These are phyloP conservation scores for Apocheima hispidaria DNA, from an alignment of 2,888 invertebrate genomes.

Conservation along the genomic window DNA sequence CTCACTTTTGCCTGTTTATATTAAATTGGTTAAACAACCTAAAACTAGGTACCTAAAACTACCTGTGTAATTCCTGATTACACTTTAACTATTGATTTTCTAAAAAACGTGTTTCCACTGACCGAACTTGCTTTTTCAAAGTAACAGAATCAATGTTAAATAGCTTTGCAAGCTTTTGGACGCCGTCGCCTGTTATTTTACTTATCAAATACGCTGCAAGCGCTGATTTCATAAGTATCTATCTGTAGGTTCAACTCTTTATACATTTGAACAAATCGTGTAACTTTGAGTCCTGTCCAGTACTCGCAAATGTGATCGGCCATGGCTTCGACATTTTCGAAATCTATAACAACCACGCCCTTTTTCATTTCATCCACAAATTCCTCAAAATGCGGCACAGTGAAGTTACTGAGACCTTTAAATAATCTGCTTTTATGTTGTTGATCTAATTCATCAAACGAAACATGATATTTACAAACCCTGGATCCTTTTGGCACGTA, in stretches of 20 bases:
- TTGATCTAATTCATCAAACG: background rate
- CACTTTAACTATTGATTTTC: background rate
- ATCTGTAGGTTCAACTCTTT: background rate
- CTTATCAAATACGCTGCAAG: constrained; percentile 10
- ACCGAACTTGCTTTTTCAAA: background rate
- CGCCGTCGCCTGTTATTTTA: constrained; percentile 2
- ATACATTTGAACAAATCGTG: constrained; percentile 2
- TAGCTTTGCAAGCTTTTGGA: constrained; percentile 9
- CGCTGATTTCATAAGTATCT: constrained; percentile 5
- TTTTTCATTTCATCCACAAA: constrained; percentile 1
- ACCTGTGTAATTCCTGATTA: background rate
- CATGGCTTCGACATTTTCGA: constrained; percentile 13
- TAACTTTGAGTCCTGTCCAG: constrained; percentile 7
- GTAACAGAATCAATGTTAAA: background rate
- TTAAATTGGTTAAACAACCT: too few species aligned
- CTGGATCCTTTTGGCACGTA: background rate
- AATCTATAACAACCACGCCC: constrained; percentile 5
- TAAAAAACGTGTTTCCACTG: background rate
- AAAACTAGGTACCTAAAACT: too few species aligned
- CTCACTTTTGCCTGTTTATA: too few species aligned
- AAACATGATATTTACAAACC: background rate
- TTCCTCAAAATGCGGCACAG: constrained; percentile 2
- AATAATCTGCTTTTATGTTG: too few species aligned
- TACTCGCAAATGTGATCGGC: constrained; percentile 10
- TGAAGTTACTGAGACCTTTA: background rate